These are phyloP conservation scores for Folsomia candida DNA, from an alignment of 2,888 invertebrate genomes.

Conservation along the genomic window DNA sequence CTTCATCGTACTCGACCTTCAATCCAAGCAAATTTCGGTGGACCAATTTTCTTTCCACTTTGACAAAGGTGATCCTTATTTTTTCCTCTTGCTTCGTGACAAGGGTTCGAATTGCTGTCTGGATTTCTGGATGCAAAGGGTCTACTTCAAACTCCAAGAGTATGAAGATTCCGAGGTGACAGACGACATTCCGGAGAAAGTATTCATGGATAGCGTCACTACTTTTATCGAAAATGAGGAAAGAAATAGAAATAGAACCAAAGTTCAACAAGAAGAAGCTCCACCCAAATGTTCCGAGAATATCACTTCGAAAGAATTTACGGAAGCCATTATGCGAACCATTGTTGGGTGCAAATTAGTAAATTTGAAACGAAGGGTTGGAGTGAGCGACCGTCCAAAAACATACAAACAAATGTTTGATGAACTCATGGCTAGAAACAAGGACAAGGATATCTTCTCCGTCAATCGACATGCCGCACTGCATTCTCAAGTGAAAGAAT, in stretches of 20 bases:
- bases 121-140: conserved; percentile 1
- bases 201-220: not conserved
- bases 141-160: not conserved
- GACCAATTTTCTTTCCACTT: conserved; percentile 1
- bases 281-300: not conserved
- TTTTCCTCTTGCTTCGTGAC: not conserved
- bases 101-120: not conserved
- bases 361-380: not conserved
- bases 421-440: too few relatives aligned
- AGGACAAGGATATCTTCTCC: too few relatives aligned
- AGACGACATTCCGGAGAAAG: not conserved
- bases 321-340: not conserved
- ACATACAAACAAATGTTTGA: not conserved
- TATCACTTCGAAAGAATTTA: too few relatives aligned
- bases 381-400: not conserved
- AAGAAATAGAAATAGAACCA: not conserved
- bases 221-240: not conserved
- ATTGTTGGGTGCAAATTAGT: not conserved
- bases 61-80: conserved; percentile 3
- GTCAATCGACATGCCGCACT: too few relatives aligned
- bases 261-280: not conserved
- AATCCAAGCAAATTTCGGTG: not conserved
- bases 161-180: not conserved
- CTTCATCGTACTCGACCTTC: not conserved
- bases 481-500: too few relatives aligned